Conservation (phyloP, 2,888 invertebrate species). For the Portevinia maculata region DNA sequence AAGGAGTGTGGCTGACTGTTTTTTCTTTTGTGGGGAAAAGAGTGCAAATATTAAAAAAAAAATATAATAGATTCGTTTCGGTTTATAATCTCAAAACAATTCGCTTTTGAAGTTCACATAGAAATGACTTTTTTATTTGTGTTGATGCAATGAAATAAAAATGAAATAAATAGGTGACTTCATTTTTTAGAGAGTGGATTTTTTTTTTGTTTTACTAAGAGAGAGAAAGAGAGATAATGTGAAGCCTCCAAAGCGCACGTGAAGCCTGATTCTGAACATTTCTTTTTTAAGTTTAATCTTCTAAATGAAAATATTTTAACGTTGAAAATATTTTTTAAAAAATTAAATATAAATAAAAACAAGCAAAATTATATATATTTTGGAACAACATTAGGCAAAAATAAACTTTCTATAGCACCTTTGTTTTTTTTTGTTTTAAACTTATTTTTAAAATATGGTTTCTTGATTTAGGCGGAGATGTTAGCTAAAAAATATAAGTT, state of each 20-base stretch:
- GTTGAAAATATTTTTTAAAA: slow-evolving; percentile 66
- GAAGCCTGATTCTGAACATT: slow-evolving; percentile 46
- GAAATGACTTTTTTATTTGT: slow-evolving; percentile 19
- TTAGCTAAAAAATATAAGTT: slow-evolving; percentile 57
- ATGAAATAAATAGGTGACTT: slow-evolving; percentile 58
- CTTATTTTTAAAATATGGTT: slow-evolving; percentile 58
- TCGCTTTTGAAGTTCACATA: slow-evolving; percentile 29
- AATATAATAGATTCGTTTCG: slow-evolving; percentile 41
- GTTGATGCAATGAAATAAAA: slow-evolving; percentile 43
- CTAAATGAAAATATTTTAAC: slow-evolving; percentile 64
- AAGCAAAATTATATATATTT: slow-evolving; percentile 60
- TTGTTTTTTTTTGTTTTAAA: slow-evolving; percentile 75
- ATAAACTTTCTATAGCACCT: slow-evolving; percentile 81
- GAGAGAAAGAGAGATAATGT: slow-evolving; percentile 61
- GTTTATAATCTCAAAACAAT: slow-evolving; percentile 31
- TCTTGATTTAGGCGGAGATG: slow-evolving; percentile 69
- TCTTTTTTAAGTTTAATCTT: slow-evolving; percentile 44
- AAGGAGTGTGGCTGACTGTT: slow-evolving; percentile 52
- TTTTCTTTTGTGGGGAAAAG: slow-evolving; percentile 42
- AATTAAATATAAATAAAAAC: slow-evolving; percentile 60
- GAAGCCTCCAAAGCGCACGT: slow-evolving; percentile 61
- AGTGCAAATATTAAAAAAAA: slow-evolving; percentile 28
- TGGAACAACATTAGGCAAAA: slow-evolving; percentile 76
- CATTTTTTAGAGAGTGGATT: slow-evolving; percentile 45
- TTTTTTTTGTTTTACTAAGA: slow-evolving; percentile 43